These are phyloP conservation scores for Hippocampus guttulatus DNA, from an alignment of 2,113 vertebrate genomes.

Conservation along the genomic window DNA sequence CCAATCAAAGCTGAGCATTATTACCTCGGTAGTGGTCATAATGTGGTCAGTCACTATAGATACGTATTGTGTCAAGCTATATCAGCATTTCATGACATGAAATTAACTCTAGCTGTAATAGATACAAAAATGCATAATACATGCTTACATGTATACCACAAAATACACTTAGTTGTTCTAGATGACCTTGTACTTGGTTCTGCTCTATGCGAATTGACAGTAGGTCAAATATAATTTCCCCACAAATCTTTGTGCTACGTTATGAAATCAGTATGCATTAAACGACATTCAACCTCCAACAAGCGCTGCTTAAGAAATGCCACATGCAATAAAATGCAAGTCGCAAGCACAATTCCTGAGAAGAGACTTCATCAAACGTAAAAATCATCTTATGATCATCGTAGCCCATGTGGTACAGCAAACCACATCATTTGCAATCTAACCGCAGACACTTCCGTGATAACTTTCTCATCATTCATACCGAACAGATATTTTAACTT, in stretches of 20 bases:
- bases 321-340: background rate
- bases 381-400: background rate
- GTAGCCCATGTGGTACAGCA: background rate
- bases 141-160: too few relatives aligned
- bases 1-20: too few relatives aligned
- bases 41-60: background rate
- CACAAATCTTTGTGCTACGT: background rate
- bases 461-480: background rate
- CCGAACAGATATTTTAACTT: background rate
- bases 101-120: background rate
- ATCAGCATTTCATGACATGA: background rate
- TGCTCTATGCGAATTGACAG: background rate
- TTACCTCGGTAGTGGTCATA: background rate
- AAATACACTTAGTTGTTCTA: too few relatives aligned
- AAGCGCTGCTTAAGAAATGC: background rate
- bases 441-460: too few relatives aligned
- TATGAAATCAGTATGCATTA: background rate
- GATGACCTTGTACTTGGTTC: background rate
- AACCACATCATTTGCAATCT: background rate
- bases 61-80: background rate
- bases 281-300: background rate
- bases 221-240: background rate
- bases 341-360: background rate
- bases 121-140: too few relatives aligned
- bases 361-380: background rate